A percentile compares a stretch with the other conserved stretches of the same genome.
phyloP scores from a whole-genome alignment of 1,140 invertebrate species.

The Cyclargus thomasi region DNA sequence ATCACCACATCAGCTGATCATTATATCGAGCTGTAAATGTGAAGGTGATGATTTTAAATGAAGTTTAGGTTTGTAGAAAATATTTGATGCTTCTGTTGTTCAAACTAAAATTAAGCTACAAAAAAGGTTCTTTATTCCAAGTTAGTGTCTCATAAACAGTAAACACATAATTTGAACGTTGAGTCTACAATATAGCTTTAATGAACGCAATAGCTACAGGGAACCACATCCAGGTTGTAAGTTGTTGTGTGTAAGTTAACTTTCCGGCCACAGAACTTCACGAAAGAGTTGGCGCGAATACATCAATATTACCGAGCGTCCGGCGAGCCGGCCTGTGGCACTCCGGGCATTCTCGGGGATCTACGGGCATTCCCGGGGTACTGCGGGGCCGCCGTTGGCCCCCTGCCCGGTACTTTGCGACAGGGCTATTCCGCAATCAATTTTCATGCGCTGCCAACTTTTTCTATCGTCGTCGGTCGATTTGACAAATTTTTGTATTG shows the following conservation, averaged over 20 bases:
- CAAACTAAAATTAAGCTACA: too few species aligned
- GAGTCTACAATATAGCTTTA: too few species aligned
- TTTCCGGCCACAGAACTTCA: not conserved
- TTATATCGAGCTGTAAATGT: too few species aligned
- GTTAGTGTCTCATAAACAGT: too few species aligned
- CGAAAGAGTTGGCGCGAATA: not conserved
- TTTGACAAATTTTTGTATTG: not conserved
- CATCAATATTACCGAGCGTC: not conserved
- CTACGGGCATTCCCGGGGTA: not conserved
- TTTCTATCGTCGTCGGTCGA: not conserved
- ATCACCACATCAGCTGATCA: too few species aligned
- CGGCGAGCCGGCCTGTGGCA: not conserved
- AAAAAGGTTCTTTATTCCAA: too few species aligned
- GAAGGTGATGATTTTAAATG: too few species aligned
- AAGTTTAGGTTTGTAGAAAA: too few species aligned
- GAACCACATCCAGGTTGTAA: too few species aligned
- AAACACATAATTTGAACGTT: too few species aligned
- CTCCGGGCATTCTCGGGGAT: not conserved
- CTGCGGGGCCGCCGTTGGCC: not conserved
- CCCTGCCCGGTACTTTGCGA: not conserved
- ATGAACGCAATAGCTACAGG: too few species aligned
- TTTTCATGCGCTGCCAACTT: conserved; percentile 2
- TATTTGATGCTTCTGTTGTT: too few species aligned
- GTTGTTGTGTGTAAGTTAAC: not conserved
- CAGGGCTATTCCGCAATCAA: not conserved